A percentile compares a stretch with the other conserved stretches of the same genome.
These are phyloP conservation scores for Cryptomyrus ogoouensis DNA, from an alignment of 2,113 vertebrate genomes.

Conservation along the genomic window DNA sequence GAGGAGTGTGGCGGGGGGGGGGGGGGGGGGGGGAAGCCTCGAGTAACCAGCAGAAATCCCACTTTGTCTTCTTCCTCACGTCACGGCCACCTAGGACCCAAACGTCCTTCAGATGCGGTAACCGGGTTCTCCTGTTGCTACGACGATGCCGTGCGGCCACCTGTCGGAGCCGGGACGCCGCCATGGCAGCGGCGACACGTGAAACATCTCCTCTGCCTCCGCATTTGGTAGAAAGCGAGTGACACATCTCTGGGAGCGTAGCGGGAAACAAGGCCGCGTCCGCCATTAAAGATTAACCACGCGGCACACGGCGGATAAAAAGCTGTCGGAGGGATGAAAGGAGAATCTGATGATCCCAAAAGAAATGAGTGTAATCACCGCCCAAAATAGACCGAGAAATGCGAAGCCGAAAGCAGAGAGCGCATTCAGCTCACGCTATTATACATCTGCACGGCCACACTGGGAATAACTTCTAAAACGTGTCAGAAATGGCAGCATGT, in stretches of 20 bases:
- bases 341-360: not conserved
- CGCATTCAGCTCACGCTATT: not conserved
- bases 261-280: not conserved
- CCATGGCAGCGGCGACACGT: not conserved
- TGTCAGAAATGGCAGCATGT: not conserved
- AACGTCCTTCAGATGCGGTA: not conserved
- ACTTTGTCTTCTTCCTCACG: not conserved
- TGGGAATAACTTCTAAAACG: not conserved
- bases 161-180: not conserved
- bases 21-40: not conserved
- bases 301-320: not conserved
- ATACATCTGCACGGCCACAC: not conserved
- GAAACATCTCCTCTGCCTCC: not conserved
- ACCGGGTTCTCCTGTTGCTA: not conserved
- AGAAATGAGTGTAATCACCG: not conserved
- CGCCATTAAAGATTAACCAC: not conserved
- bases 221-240: not conserved
- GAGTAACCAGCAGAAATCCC: not conserved
- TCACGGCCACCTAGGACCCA: not conserved
- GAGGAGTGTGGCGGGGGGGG: too few species aligned
- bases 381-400: not conserved
- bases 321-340: not conserved
- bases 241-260: not conserved
- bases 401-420: not conserved
- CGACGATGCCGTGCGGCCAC: not conserved